Conservation (phyloP, 2,797 vertebrate genomes). For the Gallirallus australis region DNA sequence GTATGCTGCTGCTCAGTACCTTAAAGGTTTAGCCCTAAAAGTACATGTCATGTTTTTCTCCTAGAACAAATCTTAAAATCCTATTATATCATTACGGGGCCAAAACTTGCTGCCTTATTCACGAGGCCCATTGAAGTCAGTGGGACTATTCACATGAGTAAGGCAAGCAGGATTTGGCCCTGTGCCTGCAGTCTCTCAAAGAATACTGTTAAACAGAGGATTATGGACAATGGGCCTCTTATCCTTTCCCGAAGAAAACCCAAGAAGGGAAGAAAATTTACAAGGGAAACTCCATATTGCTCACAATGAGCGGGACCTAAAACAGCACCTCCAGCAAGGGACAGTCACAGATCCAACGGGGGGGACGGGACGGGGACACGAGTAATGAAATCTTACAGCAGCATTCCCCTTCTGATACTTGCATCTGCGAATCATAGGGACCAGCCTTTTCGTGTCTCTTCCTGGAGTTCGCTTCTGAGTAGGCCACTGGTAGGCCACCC, state of each 20-base stretch:
- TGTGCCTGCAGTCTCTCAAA: constrained; percentile 74
- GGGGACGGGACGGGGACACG: background rate
- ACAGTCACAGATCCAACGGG: background rate
- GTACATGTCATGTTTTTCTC: constrained; percentile 65
- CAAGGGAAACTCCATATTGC: constrained; percentile 61
- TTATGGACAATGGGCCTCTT: constrained; percentile 71
- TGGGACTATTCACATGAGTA: constrained; percentile 61
- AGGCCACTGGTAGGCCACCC: constrained; percentile 31
- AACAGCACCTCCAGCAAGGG: constrained; percentile 50
- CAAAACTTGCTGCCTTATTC: constrained; percentile 71
- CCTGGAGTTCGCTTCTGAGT: background rate
- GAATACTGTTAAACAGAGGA: constrained; percentile 77
- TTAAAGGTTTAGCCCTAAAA: constrained; percentile 64
- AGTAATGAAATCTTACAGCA: background rate
- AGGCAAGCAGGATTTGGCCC: constrained; percentile 67
- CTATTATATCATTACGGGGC: constrained; percentile 67
- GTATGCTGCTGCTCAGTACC: constrained; percentile 47
- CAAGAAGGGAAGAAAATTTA: constrained; percentile 67
- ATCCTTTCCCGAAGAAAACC: constrained; percentile 68
- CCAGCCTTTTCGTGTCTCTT: background rate
- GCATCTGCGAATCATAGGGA: background rate
- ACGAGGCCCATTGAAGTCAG: constrained; percentile 56
- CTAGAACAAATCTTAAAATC: constrained; percentile 75
- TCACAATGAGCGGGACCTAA: constrained; percentile 47
- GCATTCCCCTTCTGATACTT: background rate